Evolutionary conservation across 2,797 vertebrate species (phyloP).

Genomic region (Sarcophilus harrisii): DNA sequence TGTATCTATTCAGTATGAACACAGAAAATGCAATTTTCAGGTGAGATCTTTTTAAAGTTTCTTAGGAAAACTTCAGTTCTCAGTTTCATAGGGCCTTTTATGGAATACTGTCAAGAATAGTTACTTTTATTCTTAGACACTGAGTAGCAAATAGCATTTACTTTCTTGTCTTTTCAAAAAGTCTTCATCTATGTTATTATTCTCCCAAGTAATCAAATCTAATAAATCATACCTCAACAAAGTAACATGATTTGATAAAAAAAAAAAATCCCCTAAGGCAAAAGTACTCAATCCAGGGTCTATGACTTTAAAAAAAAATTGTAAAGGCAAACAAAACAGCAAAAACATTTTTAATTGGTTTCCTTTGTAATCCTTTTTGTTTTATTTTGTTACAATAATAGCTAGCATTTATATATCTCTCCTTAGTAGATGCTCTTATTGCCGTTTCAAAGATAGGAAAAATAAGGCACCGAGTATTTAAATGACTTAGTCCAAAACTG

Average conservation of each 20-base stretch:
- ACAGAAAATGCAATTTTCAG: neutral
- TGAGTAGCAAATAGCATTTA: neutral
- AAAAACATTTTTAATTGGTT: neutral
- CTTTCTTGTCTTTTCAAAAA: constrained; percentile 3
- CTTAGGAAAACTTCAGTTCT: neutral
- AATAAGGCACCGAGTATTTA: neutral
- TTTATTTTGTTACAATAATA: neutral
- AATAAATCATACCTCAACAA: neutral
- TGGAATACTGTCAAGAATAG: neutral
- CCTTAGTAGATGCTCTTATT: too few relatives aligned
- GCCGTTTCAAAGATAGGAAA: too few relatives aligned
- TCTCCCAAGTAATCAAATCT: neutral
- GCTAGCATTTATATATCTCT: neutral
- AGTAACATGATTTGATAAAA: neutral
- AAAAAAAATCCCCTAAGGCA: neutral
- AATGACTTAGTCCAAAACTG: neutral
- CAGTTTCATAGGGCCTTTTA: neutral
- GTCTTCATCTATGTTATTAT: neutral
- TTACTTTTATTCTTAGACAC: neutral
- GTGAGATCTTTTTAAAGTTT: neutral
- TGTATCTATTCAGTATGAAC: neutral
- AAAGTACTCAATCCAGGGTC: neutral
- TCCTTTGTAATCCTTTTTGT: neutral
- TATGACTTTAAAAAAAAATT: neutral
- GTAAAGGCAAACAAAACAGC: neutral